These are phyloP conservation scores for Pomacea maculata DNA, from an alignment of 1,140 invertebrate genomes.

Conservation along the genomic window DNA sequence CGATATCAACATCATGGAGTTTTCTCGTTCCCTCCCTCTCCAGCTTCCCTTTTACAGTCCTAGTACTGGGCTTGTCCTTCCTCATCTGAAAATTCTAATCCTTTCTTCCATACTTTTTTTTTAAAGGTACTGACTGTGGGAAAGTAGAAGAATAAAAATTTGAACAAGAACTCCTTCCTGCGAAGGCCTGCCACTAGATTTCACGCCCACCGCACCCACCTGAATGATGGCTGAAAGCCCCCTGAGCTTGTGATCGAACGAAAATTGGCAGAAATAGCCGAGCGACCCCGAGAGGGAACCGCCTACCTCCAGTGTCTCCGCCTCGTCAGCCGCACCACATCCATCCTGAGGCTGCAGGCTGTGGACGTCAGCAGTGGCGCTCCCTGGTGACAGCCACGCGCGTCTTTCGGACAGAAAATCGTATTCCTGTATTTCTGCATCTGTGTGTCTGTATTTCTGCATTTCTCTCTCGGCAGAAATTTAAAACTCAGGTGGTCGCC, in stretches of 20 bases:
- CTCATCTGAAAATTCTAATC: too few relatives aligned
- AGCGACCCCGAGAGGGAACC: constrained; percentile 7
- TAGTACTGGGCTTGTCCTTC: too few relatives aligned
- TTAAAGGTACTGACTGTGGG: too few relatives aligned
- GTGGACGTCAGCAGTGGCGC: neutral
- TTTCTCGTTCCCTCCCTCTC: too few relatives aligned
- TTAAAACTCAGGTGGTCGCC: neutral
- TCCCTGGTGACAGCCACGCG: neutral
- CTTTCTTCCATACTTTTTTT: too few relatives aligned
- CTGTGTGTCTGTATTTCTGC: neutral
- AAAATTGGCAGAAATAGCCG: constrained; percentile 20
- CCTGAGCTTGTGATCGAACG: neutral
- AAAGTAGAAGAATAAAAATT: too few relatives aligned
- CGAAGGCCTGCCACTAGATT: constrained; percentile 6
- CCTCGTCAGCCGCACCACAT: neutral
- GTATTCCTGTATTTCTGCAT: neutral
- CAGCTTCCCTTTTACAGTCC: too few relatives aligned
- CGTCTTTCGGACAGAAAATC: neutral
- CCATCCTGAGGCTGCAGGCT: neutral
- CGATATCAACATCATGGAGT: too few relatives aligned
- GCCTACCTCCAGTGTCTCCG: neutral
- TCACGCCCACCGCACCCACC: constrained; percentile 7
- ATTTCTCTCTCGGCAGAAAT: neutral
- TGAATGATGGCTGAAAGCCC: constrained; percentile 1
- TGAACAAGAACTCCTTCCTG: too few relatives aligned